Percentiles rank a stretch among this genome's conserved stretches.
These are phyloP conservation scores for Thripadectes ignobilis DNA, from an alignment of 2,797 vertebrate genomes.

Conservation along the genomic window DNA sequence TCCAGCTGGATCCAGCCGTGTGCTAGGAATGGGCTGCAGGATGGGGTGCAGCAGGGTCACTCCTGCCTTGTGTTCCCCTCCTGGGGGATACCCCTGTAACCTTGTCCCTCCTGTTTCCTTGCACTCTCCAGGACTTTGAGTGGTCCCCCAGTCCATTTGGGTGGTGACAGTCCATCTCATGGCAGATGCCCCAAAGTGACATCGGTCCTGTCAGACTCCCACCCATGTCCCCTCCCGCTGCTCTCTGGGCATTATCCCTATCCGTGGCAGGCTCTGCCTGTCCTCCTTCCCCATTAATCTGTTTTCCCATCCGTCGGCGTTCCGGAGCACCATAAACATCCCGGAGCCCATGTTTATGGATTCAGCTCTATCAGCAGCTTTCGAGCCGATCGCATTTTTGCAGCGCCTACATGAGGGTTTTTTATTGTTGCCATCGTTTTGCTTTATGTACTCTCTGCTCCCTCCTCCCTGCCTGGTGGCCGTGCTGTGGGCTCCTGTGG, in stretches of 20 bases:
- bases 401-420: constrained; percentile 67
- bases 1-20: accelerated
- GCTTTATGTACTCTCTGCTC: constrained; percentile 69
- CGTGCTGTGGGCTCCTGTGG: accelerated
- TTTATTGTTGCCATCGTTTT: constrained; percentile 77
- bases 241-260: not conserved
- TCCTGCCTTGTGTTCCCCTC: not conserved
- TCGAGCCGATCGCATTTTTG: constrained; percentile 59
- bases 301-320: not conserved
- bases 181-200: not conserved
- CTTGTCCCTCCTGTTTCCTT: accelerated
- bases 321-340: constrained; percentile 57
- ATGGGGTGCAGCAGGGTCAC: not conserved
- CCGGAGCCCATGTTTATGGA: constrained; percentile 68
- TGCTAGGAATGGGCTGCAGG: accelerated
- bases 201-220: accelerated
- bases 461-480: not conserved
- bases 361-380: constrained; percentile 80
- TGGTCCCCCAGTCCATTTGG: accelerated
- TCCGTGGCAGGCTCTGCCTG: not conserved
- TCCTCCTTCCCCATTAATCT: constrained; percentile 56
- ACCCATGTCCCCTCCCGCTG: not conserved
- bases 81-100: not conserved
- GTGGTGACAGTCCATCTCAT: not conserved
- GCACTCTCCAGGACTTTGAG: not conserved